A percentile compares a stretch with the other conserved stretches of the same genome.
Conservation (phyloP, 2,113 vertebrate species). For the Coreoperca whiteheadi region DNA sequence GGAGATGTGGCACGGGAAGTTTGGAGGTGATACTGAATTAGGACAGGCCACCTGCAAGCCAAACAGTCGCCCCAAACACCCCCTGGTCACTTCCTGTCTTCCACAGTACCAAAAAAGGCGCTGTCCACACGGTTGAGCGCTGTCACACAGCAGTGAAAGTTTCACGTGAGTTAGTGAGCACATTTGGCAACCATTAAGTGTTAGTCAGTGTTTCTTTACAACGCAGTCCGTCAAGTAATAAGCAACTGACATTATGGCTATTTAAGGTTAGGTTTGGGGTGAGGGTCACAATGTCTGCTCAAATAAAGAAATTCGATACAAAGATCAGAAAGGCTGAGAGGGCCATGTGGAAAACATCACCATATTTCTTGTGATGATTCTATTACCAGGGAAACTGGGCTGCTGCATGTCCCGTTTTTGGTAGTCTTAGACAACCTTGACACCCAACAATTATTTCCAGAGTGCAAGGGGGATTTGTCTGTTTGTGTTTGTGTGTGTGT, state of each 20-base stretch:
- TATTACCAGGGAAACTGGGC: conserved; percentile 49
- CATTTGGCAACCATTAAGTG: conserved; percentile 85
- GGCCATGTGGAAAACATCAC: conserved; percentile 85
- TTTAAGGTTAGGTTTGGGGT: conserved; percentile 79
- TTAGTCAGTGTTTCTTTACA: conserved; percentile 74
- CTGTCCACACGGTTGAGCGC: conserved; percentile 42
- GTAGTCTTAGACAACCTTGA: conserved; percentile 31
- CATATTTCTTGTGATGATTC: conserved; percentile 66
- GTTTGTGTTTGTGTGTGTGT: conserved; percentile 14
- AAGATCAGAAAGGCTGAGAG: conserved; percentile 73
- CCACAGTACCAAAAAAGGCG: conserved; percentile 57
- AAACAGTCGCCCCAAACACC: conserved; percentile 49
- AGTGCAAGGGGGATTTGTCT: conserved; percentile 18
- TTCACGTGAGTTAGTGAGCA: conserved; percentile 63
- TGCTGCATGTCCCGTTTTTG: conserved; percentile 34
- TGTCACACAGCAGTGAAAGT: conserved; percentile 57
- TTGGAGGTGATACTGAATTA: conserved; percentile 74
- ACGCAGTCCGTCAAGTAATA: conserved; percentile 78
- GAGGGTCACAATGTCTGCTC: conserved; percentile 78
- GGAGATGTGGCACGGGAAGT: conserved; percentile 51
- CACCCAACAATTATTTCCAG: conserved; percentile 23
- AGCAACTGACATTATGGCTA: conserved; percentile 80
- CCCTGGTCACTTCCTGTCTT: conserved; percentile 71
- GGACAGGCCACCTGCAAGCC: conserved; percentile 78
- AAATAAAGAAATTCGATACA: conserved; percentile 80